Base-by-base conservation (phyloP, 2,888 invertebrate species). In the Podotricha telesiphe region DNA sequence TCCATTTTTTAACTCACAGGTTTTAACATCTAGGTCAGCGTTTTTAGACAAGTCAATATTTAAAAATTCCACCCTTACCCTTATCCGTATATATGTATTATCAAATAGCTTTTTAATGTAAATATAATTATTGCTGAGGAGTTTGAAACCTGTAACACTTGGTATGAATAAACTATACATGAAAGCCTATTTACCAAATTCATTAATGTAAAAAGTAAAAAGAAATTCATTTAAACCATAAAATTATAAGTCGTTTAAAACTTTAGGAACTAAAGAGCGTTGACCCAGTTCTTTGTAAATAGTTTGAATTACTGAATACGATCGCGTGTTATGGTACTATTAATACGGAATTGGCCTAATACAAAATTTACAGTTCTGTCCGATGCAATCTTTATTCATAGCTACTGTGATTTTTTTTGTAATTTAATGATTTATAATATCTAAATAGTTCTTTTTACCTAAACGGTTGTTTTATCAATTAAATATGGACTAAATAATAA, bases 211-310 rank as follows among this genome's bases (percentile, higher is more conserved):
- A 22, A 58, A 42, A 59, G 28, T 45, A 7, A 59, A 59, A 59
- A 10, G 11, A 59, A 59, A 37, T 48, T 62, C 5, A 48, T 37
- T 47, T 19, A 15, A 50, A 50, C 7, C 28, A 45, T 45, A 19
- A 62, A 42, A 67, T 55, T 22, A 34, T 40, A 56, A 22, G 28
- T 48, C 53, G 58, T 55, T 19, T 6, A 19, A 42, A 48, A 42
- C 53, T 58, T 51, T 22, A 59, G 45, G 67, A 61, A 62, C 53
- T 22, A 70, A 56, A 67, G 73, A 70, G 64, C 73, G 59, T 68
- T 72, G 74, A 74, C 75, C 75, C 48, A 75, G 34, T 73, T 75
- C 63, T 58, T 67, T 50, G 58, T 69, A 64, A 67, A 72, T 70
- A 73, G 67, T 69, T 67, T 50, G 65, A 67, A 70, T 61, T 66